Conservation (phyloP, 2,113 vertebrate species). For the Pterocles orientalis region DNA sequence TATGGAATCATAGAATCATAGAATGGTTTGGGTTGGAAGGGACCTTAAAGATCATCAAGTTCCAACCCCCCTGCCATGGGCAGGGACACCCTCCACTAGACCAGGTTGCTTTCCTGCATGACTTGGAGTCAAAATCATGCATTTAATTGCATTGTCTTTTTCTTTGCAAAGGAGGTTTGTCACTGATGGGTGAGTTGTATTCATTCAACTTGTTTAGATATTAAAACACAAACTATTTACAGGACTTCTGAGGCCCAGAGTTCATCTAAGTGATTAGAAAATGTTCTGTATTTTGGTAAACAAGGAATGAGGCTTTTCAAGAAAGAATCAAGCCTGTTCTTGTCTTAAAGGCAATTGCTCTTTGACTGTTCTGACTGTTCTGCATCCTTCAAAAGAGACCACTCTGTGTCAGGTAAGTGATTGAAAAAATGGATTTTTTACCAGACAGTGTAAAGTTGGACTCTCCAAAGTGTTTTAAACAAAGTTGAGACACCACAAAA, state of each 20-base stretch:
- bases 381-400: constrained; percentile 12
- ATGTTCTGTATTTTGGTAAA: not conserved
- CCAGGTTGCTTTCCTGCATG: not conserved
- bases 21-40: too few species aligned
- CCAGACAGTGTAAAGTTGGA: constrained; percentile 12
- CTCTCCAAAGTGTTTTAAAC: constrained; percentile 35
- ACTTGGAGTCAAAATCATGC: not conserved
- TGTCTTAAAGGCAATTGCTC: constrained; percentile 9
- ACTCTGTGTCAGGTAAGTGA: not conserved
- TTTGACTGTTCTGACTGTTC: not conserved
- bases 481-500: constrained; percentile 51
- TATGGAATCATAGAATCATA: too few species aligned
- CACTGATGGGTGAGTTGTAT: not conserved
- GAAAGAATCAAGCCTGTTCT: not conserved
- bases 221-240: not conserved
- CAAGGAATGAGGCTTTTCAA: not conserved
- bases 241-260: not conserved
- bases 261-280: not conserved
- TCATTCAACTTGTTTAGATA: not conserved
- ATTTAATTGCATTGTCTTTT: not conserved
- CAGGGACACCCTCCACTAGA: too few species aligned
- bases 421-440: constrained; percentile 25
- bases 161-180: not conserved
- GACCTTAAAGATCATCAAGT: too few species aligned
- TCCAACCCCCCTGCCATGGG: too few species aligned